Conservation (phyloP, 1,140 invertebrate species). For the Caerostris darwini region DNA sequence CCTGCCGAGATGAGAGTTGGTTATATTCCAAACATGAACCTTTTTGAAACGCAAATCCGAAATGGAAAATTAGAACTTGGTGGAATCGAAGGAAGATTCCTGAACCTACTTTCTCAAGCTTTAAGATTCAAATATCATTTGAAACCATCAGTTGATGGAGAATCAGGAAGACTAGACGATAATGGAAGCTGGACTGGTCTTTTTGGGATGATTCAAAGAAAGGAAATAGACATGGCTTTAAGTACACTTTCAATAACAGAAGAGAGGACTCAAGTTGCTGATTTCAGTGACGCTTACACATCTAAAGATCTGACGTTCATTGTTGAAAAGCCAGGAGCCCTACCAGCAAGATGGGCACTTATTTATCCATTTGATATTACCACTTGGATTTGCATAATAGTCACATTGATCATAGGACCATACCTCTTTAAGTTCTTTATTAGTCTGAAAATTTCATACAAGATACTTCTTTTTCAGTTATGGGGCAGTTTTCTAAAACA, state of each 20-base stretch:
- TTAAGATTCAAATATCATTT: background rate
- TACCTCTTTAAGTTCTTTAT: background rate
- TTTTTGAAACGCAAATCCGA: background rate
- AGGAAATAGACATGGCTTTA: slow-evolving; percentile 44
- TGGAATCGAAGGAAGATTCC: slow-evolving; percentile 7
- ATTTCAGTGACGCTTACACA: background rate
- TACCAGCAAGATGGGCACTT: background rate
- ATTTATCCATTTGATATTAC: slow-evolving; percentile 29
- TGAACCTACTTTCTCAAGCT: background rate
- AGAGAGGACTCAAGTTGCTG: background rate
- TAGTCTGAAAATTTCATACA: background rate
- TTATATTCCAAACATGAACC: background rate
- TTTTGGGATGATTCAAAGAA: slow-evolving; percentile 9
- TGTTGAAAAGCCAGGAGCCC: background rate
- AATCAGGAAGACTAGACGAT: background rate
- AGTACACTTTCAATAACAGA: background rate
- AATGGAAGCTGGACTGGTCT: slow-evolving; percentile 29
- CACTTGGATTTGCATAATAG: background rate
- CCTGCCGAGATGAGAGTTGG: background rate
- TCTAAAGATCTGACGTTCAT: background rate
- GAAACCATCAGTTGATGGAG: background rate
- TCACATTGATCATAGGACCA: background rate
- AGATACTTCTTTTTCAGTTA: background rate
- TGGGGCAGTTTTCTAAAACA: background rate
- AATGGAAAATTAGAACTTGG: background rate